phyloP scores from a whole-genome alignment of 2,888 invertebrate species.

The Melipona beecheii region DNA sequence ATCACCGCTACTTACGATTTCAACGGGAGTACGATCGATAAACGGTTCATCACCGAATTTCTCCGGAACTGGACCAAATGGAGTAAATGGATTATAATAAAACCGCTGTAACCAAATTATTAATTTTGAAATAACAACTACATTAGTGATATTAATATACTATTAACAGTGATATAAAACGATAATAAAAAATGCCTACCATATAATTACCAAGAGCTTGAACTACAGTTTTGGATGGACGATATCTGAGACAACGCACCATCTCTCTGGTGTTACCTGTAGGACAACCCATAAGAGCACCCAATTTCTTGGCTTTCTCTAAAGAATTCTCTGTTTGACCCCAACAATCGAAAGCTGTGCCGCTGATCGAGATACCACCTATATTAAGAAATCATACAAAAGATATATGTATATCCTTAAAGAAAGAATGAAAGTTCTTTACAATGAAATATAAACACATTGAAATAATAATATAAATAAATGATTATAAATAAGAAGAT shows the following conservation, averaged over 20 bases:
- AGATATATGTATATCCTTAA: no score
- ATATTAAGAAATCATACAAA: neutral
- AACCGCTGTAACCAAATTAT: neutral
- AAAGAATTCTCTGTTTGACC: constrained; percentile 78
- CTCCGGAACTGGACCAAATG: constrained; percentile 90
- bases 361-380: constrained; percentile 89
- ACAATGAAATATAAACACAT: no score
- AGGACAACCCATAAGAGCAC: constrained; percentile 88
- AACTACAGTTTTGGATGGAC: constrained; percentile 80
- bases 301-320: constrained; percentile 87
- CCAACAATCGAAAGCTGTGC: constrained; percentile 87
- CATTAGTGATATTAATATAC: no score
- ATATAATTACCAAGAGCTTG: constrained; percentile 83
- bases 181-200: constrained; percentile 82
- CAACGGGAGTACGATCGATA: constrained; percentile 87
- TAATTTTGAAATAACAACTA: neutral
- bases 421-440: no score
- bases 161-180: no score
- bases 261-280: constrained; percentile 85
- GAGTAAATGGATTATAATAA: constrained; percentile 87
- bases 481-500: no score
- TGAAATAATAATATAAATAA: no score
- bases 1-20: constrained; percentile 86
- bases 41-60: constrained; percentile 85
- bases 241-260: constrained; percentile 87